Percentiles rank a stretch among this genome's conserved stretches.
phyloP scores from a whole-genome alignment of 2,113 vertebrate genomes.

The Podarcis cretensis region DNA sequence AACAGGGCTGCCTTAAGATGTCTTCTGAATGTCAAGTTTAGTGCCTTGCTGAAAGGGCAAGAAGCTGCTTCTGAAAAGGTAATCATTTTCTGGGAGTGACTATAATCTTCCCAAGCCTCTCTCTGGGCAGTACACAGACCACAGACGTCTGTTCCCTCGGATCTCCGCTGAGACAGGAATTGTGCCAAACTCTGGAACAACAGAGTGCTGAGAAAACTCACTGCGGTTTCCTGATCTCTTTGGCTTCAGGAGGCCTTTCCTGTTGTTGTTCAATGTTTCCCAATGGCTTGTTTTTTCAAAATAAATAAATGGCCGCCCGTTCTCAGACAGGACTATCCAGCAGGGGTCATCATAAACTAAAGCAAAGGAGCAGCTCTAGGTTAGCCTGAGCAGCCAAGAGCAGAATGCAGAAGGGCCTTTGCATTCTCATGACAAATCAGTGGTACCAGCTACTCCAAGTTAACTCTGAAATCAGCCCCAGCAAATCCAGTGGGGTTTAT shows the following conservation, averaged over 20 bases:
- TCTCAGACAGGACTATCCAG: conserved; percentile 14
- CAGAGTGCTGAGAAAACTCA: not conserved
- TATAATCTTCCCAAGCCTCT: not conserved
- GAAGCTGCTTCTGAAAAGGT: not conserved
- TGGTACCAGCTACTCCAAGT: not conserved
- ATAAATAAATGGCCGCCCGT: not conserved
- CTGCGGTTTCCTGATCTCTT: conserved; percentile 5
- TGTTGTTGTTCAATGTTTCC: not conserved
- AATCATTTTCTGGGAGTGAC: not conserved
- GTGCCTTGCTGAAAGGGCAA: not conserved
- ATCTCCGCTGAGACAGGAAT: not conserved
- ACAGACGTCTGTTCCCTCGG: not conserved
- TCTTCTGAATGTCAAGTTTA: too few relatives aligned
- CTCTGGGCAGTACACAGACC: not conserved
- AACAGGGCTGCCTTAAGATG: too few relatives aligned
- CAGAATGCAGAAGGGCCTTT: not conserved
- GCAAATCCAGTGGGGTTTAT: not conserved
- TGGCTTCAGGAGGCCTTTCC: not conserved
- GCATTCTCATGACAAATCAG: not conserved
- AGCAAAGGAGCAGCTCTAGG: conserved; percentile 1
- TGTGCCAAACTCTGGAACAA: not conserved
- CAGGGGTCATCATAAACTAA: conserved; percentile 33
- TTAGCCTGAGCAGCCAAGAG: not conserved
- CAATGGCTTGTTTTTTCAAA: not conserved
- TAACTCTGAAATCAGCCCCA: not conserved